A percentile compares a stretch with the other conserved stretches of the same genome.
Evolutionary conservation across 2,888 invertebrate genomes (phyloP).

Genomic region (Ophioninae sp.): DNA sequence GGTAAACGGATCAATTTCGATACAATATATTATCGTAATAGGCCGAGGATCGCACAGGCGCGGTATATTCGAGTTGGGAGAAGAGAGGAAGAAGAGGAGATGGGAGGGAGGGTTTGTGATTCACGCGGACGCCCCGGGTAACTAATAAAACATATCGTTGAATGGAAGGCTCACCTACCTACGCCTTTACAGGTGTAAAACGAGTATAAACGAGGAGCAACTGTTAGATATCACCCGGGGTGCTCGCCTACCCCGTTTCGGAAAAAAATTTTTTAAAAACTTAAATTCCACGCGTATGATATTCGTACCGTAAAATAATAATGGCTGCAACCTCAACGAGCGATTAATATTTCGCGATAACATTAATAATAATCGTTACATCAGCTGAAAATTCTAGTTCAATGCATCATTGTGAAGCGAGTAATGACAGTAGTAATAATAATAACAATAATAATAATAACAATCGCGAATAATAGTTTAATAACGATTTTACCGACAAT

Average conservation of each 20-base stretch:
- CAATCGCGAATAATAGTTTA: background rate
- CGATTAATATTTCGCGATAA: background rate
- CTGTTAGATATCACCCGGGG: constrained; percentile 74
- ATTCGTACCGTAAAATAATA: background rate
- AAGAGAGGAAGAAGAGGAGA: constrained; percentile 7
- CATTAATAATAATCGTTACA: background rate
- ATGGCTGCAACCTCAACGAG: background rate
- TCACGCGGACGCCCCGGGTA: constrained; percentile 56
- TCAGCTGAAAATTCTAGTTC: background rate
- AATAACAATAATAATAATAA: background rate
- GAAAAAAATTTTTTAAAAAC: constrained; percentile 67
- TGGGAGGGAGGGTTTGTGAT: constrained; percentile 54
- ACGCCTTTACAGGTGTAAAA: constrained; percentile 75
- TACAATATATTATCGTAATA: constrained; percentile 72
- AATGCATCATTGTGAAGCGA: background rate
- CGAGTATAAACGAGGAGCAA: constrained; percentile 74
- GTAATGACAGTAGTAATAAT: no score
- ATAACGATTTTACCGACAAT: background rate
- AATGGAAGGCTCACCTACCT: constrained; percentile 55
- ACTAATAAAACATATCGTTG: constrained; percentile 66
- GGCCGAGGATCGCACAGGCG: constrained; percentile 22
- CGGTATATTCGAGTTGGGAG: background rate
- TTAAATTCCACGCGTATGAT: background rate
- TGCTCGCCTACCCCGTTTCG: constrained; percentile 63
- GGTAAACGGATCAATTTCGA: constrained; percentile 64